Base-by-base conservation (phyloP, 2,888 invertebrate species). In the Diploptera punctata region DNA sequence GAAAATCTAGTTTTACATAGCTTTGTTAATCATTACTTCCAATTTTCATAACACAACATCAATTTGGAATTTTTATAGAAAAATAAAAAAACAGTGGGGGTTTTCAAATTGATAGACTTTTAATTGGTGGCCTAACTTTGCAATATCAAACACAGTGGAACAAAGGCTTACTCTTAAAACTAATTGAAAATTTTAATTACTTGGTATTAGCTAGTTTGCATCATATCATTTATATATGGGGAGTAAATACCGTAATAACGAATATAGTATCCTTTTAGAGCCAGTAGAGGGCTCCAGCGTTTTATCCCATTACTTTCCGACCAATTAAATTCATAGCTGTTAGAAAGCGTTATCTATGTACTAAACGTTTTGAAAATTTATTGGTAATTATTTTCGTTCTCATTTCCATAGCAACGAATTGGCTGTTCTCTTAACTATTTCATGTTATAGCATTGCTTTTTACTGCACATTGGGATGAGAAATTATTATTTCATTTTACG, bases 361-460 rank as follows among this genome's bases (percentile, higher is more conserved):
- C 19, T 26, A 70, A 52, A 69, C 44, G 44, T 49, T 47, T n/a
- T 47, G 18, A 10, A 70, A 57, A 70, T 68, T 68, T 68, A 68
- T 68, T 52, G 21, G 19, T 68, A 33, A 52, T 54, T 38, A 52
- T 52, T 47, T 65, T 26, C 65, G 29, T n/a, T 29, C 57, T 5
- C 5, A 10, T 33, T 33, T 7, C 33, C 33, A 33, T 33, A 10
- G 33, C 10, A 7, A 33, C 33, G 33, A 33, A 33, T 33, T 33
- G 33, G 7, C 5, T 7, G 33, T 33, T 5, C 33, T 33, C 33
- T 33, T 10, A n/a, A n/a, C n/a, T n/a, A n/a, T n/a, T n/a, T n/a
- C n/a, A n/a, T n/a, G n/a, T n/a, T n/a, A n/a, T n/a, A n/a, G n/a
- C n/a, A n/a, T n/a, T n/a, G n/a, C n/a, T n/a, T n/a, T n/a, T n/a